These are phyloP conservation scores for Aphelocoma californica DNA, from an alignment of 2,797 vertebrate species.

Conservation along the genomic window DNA sequence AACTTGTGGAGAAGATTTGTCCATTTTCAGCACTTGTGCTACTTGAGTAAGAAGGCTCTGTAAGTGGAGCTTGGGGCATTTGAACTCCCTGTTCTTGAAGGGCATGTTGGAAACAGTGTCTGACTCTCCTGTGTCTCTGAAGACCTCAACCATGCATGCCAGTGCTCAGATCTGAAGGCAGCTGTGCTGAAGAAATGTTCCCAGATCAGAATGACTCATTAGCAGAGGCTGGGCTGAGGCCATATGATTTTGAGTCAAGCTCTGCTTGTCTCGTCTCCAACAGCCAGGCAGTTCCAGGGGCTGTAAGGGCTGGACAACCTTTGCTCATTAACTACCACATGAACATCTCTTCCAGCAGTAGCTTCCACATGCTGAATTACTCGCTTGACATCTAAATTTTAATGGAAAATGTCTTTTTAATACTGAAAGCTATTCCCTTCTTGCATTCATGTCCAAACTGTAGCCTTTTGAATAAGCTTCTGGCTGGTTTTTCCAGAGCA, in stretches of 20 bases:
- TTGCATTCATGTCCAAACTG: neutral
- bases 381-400: conserved; percentile 29
- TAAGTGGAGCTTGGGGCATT: neutral
- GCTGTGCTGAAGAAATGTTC: neutral
- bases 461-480: neutral
- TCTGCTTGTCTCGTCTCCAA: neutral
- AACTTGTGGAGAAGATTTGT: neutral
- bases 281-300: neutral
- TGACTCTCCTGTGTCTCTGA: neutral
- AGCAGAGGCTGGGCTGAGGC: conserved; percentile 1
- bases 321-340: neutral
- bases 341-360: conserved; percentile 45
- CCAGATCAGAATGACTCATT: conserved; percentile 33
- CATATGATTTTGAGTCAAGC: neutral
- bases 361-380: conserved; percentile 23
- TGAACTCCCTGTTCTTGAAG: neutral
- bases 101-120: neutral
- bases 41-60: rapidly evolving
- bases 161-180: neutral
- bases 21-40: neutral
- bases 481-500: neutral
- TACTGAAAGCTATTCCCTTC: neutral
- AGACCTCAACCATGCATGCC: neutral
- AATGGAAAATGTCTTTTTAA: conserved; percentile 16
- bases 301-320: neutral